phyloP scores from a whole-genome alignment of 2,888 invertebrate genomes.

The Drosophila falleni region DNA sequence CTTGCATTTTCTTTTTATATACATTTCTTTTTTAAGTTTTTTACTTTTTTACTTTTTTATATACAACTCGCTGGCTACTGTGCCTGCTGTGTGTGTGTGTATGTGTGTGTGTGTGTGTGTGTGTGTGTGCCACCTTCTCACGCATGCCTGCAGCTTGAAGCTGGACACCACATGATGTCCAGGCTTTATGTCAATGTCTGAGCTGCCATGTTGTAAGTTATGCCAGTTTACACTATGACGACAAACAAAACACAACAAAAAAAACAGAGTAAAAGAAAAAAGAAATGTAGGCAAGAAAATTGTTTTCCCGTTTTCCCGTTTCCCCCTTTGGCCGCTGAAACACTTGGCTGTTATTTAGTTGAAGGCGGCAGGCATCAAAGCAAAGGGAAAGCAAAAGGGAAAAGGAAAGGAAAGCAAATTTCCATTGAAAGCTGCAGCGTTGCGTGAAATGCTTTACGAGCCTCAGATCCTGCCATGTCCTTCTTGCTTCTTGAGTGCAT shows the following conservation, averaged over 20 bases:
- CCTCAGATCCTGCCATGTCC: conserved; percentile 33
- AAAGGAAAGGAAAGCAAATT: conserved; percentile 75
- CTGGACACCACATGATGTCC: conserved; percentile 48
- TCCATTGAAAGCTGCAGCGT: conserved; percentile 80
- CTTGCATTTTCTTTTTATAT: conserved; percentile 74
- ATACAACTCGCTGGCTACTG: conserved; percentile 48
- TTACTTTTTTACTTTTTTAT: conserved; percentile 61
- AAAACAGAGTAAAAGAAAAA: conserved; percentile 23
- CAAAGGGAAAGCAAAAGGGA: conserved; percentile 74
- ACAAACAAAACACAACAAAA: conserved; percentile 17
- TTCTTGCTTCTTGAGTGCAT: conserved; percentile 71
- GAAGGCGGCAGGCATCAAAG: conserved; percentile 60
- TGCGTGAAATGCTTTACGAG: conserved; percentile 80
- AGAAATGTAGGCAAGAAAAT: conserved; percentile 71
- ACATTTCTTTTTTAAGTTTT: conserved; percentile 60
- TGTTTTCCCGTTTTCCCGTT: conserved; percentile 71
- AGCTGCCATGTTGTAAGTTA: conserved; percentile 80
- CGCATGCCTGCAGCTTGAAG: conserved; percentile 67
- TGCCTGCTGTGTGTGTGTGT: conserved; percentile 32
- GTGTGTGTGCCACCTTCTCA: conserved; percentile 43
- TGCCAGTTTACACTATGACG: conserved; percentile 64
- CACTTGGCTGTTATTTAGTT: conserved; percentile 40
- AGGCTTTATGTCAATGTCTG: conserved; percentile 78
- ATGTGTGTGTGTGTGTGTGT: conserved; percentile 36
- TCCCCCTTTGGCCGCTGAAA: too few relatives aligned